A percentile compares a stretch with the other conserved stretches of the same genome.
Evolutionary conservation across 2,113 vertebrate species (phyloP).

Genomic region (Salvator merianae): DNA sequence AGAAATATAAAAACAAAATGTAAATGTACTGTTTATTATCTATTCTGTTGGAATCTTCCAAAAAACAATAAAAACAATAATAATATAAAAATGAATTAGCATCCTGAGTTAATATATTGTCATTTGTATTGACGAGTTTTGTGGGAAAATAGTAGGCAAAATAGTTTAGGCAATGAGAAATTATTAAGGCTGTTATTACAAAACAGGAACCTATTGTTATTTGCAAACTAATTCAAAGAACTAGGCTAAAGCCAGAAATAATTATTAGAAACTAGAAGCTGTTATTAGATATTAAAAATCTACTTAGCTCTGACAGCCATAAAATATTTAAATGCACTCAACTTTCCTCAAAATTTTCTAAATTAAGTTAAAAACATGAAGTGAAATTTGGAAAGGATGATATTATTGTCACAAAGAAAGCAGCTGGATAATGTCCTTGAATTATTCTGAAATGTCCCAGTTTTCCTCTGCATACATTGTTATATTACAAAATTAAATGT

Average conservation of each 20-base stretch:
- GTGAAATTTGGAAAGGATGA: conserved; percentile 61
- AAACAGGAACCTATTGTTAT: conserved; percentile 7
- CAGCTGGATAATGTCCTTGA: conserved; percentile 62
- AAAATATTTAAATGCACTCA: conserved; percentile 53
- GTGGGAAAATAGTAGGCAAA: too few relatives aligned
- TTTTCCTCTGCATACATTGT: conserved; percentile 58
- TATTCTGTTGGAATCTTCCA: too few relatives aligned
- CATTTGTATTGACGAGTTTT: not conserved
- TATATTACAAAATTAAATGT: conserved; percentile 64
- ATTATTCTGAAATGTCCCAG: conserved; percentile 55
- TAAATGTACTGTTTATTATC: too few relatives aligned
- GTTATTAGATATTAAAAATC: not conserved
- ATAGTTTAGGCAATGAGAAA: not conserved
- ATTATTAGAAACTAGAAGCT: not conserved
- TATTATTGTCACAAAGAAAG: conserved; percentile 65
- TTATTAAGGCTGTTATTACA: not conserved
- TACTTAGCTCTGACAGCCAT: conserved; percentile 1
- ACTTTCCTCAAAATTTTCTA: conserved; percentile 54
- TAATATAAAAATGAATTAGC: too few relatives aligned
- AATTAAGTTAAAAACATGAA: conserved; percentile 53
- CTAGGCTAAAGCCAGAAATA: not conserved
- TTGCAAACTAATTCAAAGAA: conserved; percentile 20
- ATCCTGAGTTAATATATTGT: not conserved
- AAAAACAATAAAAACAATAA: too few relatives aligned
- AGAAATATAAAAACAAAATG: too few relatives aligned